Evolutionary conservation across 1,140 invertebrate species (phyloP).

Genomic region (Archegozetes longisetosus): DNA sequence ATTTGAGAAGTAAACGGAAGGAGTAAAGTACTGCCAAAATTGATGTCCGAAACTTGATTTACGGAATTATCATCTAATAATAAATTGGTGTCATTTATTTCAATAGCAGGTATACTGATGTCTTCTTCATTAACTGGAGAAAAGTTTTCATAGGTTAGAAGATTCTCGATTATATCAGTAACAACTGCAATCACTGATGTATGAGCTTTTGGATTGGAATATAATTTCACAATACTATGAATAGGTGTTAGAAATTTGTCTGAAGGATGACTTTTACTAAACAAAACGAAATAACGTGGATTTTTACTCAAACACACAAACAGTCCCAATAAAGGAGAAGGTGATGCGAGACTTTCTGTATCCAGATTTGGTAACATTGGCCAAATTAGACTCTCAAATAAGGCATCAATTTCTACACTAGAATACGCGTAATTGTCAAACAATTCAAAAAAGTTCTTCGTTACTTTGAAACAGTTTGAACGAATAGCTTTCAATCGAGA

Average conservation of each 20-base stretch:
- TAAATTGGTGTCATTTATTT: background rate
- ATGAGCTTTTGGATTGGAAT: slow-evolving; percentile 46
- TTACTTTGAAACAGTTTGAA: slow-evolving; percentile 18
- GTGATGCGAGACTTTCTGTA: slow-evolving; percentile 60
- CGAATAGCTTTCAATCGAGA: slow-evolving; percentile 46
- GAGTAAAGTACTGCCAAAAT: slow-evolving; percentile 53
- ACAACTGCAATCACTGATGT: slow-evolving; percentile 47
- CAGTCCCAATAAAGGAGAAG: slow-evolving; percentile 61
- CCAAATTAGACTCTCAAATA: slow-evolving; percentile 63
- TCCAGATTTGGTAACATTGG: slow-evolving; percentile 46
- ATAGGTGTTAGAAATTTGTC: slow-evolving; percentile 38
- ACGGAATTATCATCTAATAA: background rate
- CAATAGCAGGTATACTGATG: background rate
- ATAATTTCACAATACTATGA: slow-evolving; percentile 46
- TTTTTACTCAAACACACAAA: slow-evolving; percentile 56
- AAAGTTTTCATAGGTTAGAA: slow-evolving; percentile 44
- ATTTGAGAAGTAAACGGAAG: slow-evolving; percentile 53
- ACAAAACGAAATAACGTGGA: slow-evolving; percentile 49
- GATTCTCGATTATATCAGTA: slow-evolving; percentile 56
- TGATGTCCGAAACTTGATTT: slow-evolving; percentile 25
- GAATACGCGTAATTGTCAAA: slow-evolving; percentile 60
- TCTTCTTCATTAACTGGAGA: background rate
- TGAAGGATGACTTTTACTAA: slow-evolving; percentile 41
- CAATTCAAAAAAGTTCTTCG: slow-evolving; percentile 49
- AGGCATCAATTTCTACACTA: slow-evolving; percentile 46